Percentiles rank a stretch among this genome's conserved stretches.
Conservation (phyloP, 2,113 vertebrate species). For the Hipposideros armiger region DNA sequence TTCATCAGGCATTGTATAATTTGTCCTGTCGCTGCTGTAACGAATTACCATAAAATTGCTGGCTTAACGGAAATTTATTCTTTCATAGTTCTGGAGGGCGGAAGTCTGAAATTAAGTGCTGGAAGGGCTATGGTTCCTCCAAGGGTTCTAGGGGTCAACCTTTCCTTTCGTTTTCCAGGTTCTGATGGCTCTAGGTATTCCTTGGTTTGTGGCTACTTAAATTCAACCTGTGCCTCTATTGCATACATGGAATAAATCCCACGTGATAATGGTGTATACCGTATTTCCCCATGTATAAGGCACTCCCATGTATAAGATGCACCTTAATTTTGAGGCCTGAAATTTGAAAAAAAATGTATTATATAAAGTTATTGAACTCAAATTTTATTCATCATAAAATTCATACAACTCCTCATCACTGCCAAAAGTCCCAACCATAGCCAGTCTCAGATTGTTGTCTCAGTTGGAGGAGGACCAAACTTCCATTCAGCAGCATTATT, state of each 20-base stretch:
- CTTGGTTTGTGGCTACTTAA: neutral
- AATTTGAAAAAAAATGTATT: too few species aligned
- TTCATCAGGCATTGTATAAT: neutral
- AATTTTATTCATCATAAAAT: too few species aligned
- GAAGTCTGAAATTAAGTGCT: neutral
- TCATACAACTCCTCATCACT: too few species aligned
- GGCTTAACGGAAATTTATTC: neutral
- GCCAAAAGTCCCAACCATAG: too few species aligned
- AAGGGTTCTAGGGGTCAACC: neutral
- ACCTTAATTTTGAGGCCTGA: too few species aligned
- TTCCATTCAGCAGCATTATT: too few species aligned
- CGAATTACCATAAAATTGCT: neutral
- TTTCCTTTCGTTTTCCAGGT: neutral
- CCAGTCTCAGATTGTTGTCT: too few species aligned
- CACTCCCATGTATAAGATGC: too few species aligned
- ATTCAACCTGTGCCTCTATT: neutral
- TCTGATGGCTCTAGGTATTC: neutral
- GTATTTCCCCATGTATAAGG: too few species aligned
- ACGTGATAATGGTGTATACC: neutral
- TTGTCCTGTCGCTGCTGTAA: neutral
- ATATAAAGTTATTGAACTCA: too few species aligned
- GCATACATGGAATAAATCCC: neutral
- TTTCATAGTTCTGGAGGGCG: neutral
- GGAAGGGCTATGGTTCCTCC: rapidly evolving
- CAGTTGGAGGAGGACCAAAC: too few species aligned